phyloP scores from a whole-genome alignment of 2,888 invertebrate genomes.

The Thymelicus sylvestris region DNA sequence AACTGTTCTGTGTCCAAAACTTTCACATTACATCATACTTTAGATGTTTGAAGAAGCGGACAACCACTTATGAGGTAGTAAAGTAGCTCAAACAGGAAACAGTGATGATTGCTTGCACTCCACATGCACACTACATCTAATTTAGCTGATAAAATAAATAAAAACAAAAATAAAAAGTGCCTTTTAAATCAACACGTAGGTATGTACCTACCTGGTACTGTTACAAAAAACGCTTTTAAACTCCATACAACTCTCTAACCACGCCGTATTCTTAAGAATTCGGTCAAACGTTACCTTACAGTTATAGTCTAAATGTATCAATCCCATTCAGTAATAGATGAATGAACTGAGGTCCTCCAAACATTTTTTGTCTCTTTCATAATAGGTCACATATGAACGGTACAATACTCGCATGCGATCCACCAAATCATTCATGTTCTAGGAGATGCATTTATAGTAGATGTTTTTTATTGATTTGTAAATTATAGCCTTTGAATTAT shows the following conservation, averaged over 20 bases:
- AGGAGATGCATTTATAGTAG: neutral
- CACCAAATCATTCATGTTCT: slow-evolving; percentile 10
- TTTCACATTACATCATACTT: slow-evolving; percentile 34
- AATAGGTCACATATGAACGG: slow-evolving; percentile 28
- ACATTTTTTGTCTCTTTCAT: slow-evolving; percentile 29
- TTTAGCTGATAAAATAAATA: neutral
- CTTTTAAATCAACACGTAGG: too few relatives aligned
- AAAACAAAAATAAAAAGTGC: too few relatives aligned
- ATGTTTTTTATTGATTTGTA: neutral
- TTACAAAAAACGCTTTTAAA: neutral
- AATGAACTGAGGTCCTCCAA: slow-evolving; percentile 31
- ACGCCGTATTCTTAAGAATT: slow-evolving; percentile 14
- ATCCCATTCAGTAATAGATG: slow-evolving; percentile 30
- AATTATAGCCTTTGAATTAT: neutral
- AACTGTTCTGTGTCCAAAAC: slow-evolving; percentile 27
- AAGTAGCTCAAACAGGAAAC: slow-evolving; percentile 43
- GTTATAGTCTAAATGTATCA: slow-evolving; percentile 20
- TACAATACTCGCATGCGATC: slow-evolving; percentile 7
- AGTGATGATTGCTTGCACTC: slow-evolving; percentile 43
- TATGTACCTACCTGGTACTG: too few relatives aligned
- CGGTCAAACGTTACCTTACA: slow-evolving; percentile 19
- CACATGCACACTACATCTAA: slow-evolving; percentile 46
- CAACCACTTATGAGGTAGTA: slow-evolving; percentile 34
- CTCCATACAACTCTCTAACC: neutral
- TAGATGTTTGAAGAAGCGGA: slow-evolving; percentile 19